Evolutionary conservation across 1,140 invertebrate genomes (phyloP).

Genomic region (Trinorchestia longiramus): DNA sequence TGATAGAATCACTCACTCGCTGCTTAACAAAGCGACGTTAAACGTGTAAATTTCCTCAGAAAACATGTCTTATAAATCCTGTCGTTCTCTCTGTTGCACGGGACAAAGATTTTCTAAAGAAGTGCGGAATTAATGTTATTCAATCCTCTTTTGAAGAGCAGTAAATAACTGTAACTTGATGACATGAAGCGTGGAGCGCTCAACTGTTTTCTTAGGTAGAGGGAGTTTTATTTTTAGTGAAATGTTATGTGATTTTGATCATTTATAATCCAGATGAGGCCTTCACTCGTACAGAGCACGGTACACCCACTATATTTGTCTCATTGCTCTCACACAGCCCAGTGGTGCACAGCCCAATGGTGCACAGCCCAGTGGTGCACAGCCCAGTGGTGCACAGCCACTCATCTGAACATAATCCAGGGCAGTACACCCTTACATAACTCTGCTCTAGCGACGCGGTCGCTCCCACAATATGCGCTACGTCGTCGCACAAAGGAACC

Average conservation of each 20-base stretch:
- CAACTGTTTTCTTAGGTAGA: neutral
- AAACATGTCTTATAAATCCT: neutral
- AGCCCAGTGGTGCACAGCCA: no score
- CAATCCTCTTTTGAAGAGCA: neutral
- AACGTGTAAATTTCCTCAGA: neutral
- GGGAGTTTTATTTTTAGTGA: neutral
- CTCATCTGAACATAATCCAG: neutral
- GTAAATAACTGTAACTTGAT: neutral
- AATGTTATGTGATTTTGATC: neutral
- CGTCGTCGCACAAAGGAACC: slow-evolving; percentile 6
- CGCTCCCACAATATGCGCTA: neutral
- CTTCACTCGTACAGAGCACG: neutral
- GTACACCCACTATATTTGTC: neutral
- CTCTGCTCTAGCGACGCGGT: neutral
- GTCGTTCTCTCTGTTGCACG: neutral
- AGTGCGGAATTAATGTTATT: neutral
- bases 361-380: neutral
- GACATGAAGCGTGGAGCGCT: neutral
- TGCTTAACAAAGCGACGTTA: neutral
- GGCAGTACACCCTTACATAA: neutral
- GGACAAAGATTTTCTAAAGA: neutral
- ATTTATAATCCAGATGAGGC: neutral
- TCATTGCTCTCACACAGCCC: neutral
- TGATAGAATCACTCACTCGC: neutral
- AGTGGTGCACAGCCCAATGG: neutral